Percentiles rank a stretch among this genome's conserved stretches.
phyloP scores from a whole-genome alignment of 2,888 invertebrate genomes.

The Nephrotoma flavescens region DNA sequence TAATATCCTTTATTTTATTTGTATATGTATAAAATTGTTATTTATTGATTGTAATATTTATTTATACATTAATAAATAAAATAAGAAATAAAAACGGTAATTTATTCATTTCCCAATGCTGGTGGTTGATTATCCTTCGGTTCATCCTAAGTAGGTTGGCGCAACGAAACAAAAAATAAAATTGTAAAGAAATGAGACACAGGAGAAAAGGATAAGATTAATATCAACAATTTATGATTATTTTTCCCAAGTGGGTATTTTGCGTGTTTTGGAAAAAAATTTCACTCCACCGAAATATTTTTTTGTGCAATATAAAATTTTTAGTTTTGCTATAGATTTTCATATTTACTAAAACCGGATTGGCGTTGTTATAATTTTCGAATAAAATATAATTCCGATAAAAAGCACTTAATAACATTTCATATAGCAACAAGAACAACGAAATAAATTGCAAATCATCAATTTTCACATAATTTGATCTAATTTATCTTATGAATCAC shows the following conservation, averaged over 20 bases:
- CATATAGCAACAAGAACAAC: not conserved
- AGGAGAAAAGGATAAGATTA: not conserved
- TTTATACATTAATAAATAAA: not conserved
- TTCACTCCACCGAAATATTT: not conserved
- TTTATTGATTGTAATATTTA: not conserved
- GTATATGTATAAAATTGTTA: not conserved
- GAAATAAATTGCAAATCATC: not conserved
- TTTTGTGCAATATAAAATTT: not conserved
- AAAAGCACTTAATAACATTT: not conserved
- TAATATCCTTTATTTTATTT: not conserved
- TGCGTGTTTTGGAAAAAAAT: not conserved
- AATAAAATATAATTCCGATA: not conserved
- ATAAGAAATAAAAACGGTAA: not conserved
- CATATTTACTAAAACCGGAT: not conserved
- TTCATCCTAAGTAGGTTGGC: not conserved
- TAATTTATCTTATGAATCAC: not conserved
- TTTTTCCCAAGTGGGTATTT: not conserved
- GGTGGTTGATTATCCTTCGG: not conserved
- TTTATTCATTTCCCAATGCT: not conserved
- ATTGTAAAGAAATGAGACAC: not conserved
- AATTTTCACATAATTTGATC: not conserved
- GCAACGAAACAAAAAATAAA: not conserved
- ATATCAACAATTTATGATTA: not conserved
- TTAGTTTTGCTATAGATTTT: not conserved
- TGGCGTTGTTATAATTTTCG: not conserved